Base-by-base conservation (phyloP, 2,797 vertebrate species). In the Muscicapa comitata region DNA sequence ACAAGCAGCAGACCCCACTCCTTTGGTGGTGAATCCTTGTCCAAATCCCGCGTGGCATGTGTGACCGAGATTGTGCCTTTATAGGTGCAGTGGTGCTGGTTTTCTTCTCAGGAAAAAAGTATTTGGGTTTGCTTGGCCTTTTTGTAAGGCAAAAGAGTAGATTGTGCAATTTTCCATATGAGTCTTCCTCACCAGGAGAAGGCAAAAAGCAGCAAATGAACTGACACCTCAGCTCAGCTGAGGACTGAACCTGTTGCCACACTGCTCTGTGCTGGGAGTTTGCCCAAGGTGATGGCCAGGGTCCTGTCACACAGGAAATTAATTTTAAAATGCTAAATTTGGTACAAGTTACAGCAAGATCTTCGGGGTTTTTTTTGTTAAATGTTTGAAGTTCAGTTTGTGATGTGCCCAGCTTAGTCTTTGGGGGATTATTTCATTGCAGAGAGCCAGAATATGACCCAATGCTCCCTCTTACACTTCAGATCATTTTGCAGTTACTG, bases 1-100 rank as follows among this genome's bases (percentile, higher is more conserved):
- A 35, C 3, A 66, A 62, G 55, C 45, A 47, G 76, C 73, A 84
- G 38, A 74, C 2, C 9, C 47, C 23, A 3, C 38, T 66, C 8
- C 53, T 92, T 38, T 15, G 20, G 24, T 54, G 63, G 29, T 20
- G 24, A 67, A 73, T 82, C 65, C 58, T 66, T 82, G 37, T 62
- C 53, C 7, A 6, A 50, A 21, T 6, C 6, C 28, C 35, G 19
- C 0, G 0, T 45, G 33, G 19, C 19, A 11, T 0, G 11, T 40
- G 58, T n/a, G 40, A 28, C n/a, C 59, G 59, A 43, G 73, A 13
- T 13, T n/a, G 40, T 82, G 17, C 43, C 33, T 62, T 57, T 50
- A 16, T 73, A 75, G 24, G 26, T 63, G 33, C 26, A 54, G 3
- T 4, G n/a, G 42, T 37, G 23, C 8, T 17, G 0, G 18, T 31